Evolutionary conservation across 2,797 vertebrate genomes (phyloP), one percentile per base, ranked within the genome.

Genomic region (Sciurus vulgaris): DNA sequence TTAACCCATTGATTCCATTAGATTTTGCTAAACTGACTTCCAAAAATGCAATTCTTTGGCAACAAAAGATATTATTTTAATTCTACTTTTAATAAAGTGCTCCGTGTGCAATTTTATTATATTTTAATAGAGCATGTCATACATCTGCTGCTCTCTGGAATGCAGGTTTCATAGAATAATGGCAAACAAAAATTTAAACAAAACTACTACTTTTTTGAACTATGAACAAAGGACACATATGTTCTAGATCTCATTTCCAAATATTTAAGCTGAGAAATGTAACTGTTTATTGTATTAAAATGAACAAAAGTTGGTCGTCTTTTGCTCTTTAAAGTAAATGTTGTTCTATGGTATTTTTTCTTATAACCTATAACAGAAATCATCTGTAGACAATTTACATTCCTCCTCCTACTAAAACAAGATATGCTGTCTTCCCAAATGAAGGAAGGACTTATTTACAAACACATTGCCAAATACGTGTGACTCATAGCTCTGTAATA

Each of bases 211-310:
- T 97, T 96, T 97, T 98, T 94, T 96, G 49, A 95, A 91, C 94
- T 93, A 94, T 70, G 70, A 78, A 91, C 81, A 96, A 97, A 97
- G 92, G 96, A 97, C 96, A 95, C 93, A 94, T 97, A 73, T 98
- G 98, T 97, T 98, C 97, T 96, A 97, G 95, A 98, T 98, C 96
- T 97, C 89, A 56, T 98, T 97, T 97, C 76, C 96, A 98, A 98
- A 93, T 98, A 97, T 97, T 95, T 97, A 96, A 98, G 95, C 86
- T 93, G 93, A 95, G 81, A 97, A 98, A 97, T 97, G 24, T 96
- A 96, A 93, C 97, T 97, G 93, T 97, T 72, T 97, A 83, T 97
- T 98, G 86, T 91, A 97, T 76, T 96, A 83, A 82, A 97, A 86
- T 97, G 91, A 84, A 72, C 95, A 92, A 97, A 97, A 95, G 95